Base-by-base conservation (phyloP, 2,888 invertebrate genomes). In the Dasypolia templi region DNA sequence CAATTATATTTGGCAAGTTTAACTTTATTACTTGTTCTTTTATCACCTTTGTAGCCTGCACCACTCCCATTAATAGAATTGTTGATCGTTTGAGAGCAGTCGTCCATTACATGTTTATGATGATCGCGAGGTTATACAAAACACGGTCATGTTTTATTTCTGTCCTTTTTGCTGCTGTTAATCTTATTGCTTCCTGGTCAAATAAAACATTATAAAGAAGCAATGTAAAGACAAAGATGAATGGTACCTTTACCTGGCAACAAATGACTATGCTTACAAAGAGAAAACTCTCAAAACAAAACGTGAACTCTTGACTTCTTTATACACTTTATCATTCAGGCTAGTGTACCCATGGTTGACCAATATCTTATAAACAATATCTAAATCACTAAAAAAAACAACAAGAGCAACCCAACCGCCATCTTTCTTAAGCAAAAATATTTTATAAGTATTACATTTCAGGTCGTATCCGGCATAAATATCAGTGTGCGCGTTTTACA, bases 1-100 rank as follows among this genome's bases (percentile, higher is more conserved):
- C 66, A 86, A 82, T 85, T 86, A 75, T 86, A 85, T 77, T 81
- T 67, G 58, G 26, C 68, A 55, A 42, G 72, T 76, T 79, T 77
- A 51, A 65, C 56, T 62, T 83, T 78, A 70, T 56, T 42, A 55
- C 83, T 79, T 83, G 53, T 49, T 46, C 49, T 81, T 78, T 72
- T 75, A 61, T 59, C 44, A 19, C 32, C 39, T 6, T 51, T 49
- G 53, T 66, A 51, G 53, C 39, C 55, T 67, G 70, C 46, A 49
- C 59, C 46, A 35, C 3, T 73, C 42, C 56, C 42, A 53, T 77
- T 77, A 42, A 64, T 55, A 19, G 32, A 80, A 49, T 46, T 67
- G 39, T 46, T 51, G 14, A 39, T 56, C 29, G 55, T 55, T 80
- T 46, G n/a, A 49, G n/a, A 19, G 35, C 26, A 26, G 17, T 44